These are phyloP conservation scores for Cephus cinctus DNA, from an alignment of 1,140 invertebrate genomes.

Conservation along the genomic window DNA sequence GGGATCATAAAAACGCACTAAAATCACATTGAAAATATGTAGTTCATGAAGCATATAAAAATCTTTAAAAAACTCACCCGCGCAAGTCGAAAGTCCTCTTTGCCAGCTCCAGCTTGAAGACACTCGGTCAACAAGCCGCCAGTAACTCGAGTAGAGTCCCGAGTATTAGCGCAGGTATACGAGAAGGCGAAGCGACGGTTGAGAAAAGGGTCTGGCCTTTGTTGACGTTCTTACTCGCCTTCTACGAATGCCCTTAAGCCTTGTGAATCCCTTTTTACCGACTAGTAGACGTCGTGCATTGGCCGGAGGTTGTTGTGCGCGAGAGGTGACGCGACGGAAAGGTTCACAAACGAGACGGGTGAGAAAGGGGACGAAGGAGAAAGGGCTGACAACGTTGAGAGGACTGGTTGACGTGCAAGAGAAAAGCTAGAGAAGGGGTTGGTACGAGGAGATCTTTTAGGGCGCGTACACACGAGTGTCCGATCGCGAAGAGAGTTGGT, in stretches of 20 bases:
- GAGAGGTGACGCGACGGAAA: slow-evolving; percentile 9
- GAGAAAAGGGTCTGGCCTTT: too few relatives aligned
- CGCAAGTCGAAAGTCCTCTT: slow-evolving; percentile 41
- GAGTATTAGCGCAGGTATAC: background rate
- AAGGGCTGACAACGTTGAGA: slow-evolving; percentile 4
- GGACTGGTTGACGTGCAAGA: slow-evolving; percentile 3
- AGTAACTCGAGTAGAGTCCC: slow-evolving; percentile 9
- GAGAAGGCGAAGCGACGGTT: background rate
- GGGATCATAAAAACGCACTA: background rate
- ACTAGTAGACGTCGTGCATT: too few relatives aligned
- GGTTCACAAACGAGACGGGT: slow-evolving; percentile 5
- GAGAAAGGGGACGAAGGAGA: background rate
- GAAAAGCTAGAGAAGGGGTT: background rate
- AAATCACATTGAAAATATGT: background rate
- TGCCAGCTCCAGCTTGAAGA: slow-evolving; percentile 44
- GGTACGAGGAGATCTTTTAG: background rate
- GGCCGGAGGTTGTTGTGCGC: too few relatives aligned
- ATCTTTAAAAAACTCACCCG: slow-evolving; percentile 31
- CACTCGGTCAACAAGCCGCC: slow-evolving; percentile 40
- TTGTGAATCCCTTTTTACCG: too few relatives aligned
- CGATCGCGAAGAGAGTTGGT: slow-evolving; percentile 3
- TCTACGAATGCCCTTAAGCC: too few relatives aligned
- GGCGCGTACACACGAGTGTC: background rate
- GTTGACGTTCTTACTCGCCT: too few relatives aligned
- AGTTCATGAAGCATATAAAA: slow-evolving; percentile 5